Evolutionary conservation across 1,140 invertebrate species (phyloP).

Genomic region (Anastatus disparis): DNA sequence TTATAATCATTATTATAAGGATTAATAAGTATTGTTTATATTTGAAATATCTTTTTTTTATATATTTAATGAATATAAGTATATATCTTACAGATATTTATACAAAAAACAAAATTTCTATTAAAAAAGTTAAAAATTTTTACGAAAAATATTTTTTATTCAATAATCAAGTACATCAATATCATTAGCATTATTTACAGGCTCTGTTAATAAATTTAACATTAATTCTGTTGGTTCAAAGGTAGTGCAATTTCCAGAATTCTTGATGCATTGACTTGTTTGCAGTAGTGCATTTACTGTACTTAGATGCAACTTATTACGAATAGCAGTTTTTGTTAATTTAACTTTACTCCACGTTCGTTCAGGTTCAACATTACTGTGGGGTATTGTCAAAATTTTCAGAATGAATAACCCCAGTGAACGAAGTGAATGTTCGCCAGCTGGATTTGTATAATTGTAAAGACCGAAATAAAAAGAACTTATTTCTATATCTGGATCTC

Average conservation of each 20-base stretch:
- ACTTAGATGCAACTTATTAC: constrained; percentile 19
- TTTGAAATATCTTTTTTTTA: too few relatives aligned
- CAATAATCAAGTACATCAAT: too few relatives aligned
- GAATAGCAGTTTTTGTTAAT: constrained; percentile 25
- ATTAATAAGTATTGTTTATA: too few relatives aligned
- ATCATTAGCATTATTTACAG: neutral
- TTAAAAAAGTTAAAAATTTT: too few relatives aligned
- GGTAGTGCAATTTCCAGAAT: neutral
- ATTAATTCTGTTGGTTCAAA: too few relatives aligned
- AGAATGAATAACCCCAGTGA: constrained; percentile 22
- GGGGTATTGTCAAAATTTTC: constrained; percentile 31
- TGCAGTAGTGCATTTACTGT: too few relatives aligned
- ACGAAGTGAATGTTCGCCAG: constrained; percentile 1
- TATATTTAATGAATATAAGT: too few relatives aligned
- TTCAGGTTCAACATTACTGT: constrained; percentile 36
- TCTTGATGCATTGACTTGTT: too few relatives aligned
- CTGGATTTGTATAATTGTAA: constrained; percentile 11
- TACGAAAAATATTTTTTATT: too few relatives aligned
- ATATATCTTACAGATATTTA: too few relatives aligned
- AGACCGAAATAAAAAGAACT: neutral
- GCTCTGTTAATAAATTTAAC: constrained; percentile 43
- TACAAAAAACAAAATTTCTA: too few relatives aligned
- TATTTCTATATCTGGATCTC: neutral
- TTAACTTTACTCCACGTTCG: constrained; percentile 33
- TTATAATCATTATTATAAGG: too few relatives aligned